phyloP scores from a whole-genome alignment of 2,113 vertebrate species.

The Calonectris borealis region DNA sequence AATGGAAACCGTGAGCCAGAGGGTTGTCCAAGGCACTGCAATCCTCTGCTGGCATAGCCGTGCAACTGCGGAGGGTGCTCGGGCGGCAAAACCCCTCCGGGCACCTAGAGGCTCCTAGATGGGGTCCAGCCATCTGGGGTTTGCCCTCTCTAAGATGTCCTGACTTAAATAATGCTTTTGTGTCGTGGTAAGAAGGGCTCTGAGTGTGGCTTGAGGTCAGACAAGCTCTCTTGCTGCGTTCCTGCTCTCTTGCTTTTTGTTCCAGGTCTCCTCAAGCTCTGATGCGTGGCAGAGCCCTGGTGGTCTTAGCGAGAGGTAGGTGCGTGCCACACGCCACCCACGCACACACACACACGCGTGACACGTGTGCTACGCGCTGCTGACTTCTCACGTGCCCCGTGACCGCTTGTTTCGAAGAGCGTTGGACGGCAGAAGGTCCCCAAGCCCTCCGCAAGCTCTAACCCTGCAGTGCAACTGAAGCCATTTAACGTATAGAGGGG shows the following conservation, averaged over 20 bases:
- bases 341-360: accelerated
- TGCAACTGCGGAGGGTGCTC: constrained; percentile 1
- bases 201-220: background rate
- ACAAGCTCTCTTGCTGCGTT: accelerated
- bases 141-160: background rate
- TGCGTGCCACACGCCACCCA: background rate
- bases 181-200: background rate
- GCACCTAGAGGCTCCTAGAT: too few relatives aligned
- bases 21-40: background rate
- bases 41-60: constrained; percentile 45
- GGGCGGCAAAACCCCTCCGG: background rate
- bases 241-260: background rate
- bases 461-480: background rate
- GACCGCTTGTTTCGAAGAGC: background rate
- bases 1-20: background rate
- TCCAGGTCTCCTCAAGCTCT: background rate
- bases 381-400: accelerated
- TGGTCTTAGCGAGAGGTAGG: background rate
- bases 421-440: accelerated
- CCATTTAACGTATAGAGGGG: accelerated
- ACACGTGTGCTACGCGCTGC: accelerated
- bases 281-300: background rate
- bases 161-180: background rate
- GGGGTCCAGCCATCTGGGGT: background rate
- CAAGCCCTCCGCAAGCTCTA: background rate